Conservation (phyloP, 2,797 vertebrate genomes). For the Tiaroga cobitis region DNA sequence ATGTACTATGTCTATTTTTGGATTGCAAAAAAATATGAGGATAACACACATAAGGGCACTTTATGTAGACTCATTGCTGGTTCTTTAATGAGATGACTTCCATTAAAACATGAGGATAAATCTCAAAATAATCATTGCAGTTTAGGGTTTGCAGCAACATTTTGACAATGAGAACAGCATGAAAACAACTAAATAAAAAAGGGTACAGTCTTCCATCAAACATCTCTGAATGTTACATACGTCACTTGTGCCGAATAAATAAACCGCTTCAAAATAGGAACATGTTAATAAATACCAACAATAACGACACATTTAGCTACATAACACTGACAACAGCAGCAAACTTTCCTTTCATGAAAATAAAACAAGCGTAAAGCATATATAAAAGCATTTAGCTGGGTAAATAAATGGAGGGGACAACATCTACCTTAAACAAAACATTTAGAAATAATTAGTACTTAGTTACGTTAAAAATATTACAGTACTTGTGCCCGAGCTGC, state of each 20-base stretch:
- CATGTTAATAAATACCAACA: constrained; percentile 9
- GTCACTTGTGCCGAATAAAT: neutral
- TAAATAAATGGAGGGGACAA: neutral
- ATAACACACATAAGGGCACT: neutral
- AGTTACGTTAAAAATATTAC: constrained; percentile 12
- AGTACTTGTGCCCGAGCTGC: constrained; percentile 35
- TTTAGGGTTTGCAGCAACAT: neutral
- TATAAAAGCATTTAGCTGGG: constrained; percentile 3
- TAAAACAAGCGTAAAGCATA: neutral
- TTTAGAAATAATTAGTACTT: neutral
- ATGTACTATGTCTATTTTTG: neutral
- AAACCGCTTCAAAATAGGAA: neutral
- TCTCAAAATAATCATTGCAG: constrained; percentile 4
- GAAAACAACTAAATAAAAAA: neutral
- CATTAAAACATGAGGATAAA: constrained; percentile 13
- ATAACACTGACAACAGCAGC: constrained; percentile 13
- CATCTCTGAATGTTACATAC: neutral
- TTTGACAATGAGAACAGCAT: neutral
- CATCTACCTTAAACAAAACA: neutral
- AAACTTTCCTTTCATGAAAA: neutral
- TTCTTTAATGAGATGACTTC: constrained; percentile 34
- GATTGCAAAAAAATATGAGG: neutral
- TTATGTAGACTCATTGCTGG: neutral
- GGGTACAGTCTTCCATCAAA: neutral
- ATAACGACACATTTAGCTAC: neutral